phyloP scores from a whole-genome alignment of 2,888 invertebrate species.

The Clanis bilineata region DNA sequence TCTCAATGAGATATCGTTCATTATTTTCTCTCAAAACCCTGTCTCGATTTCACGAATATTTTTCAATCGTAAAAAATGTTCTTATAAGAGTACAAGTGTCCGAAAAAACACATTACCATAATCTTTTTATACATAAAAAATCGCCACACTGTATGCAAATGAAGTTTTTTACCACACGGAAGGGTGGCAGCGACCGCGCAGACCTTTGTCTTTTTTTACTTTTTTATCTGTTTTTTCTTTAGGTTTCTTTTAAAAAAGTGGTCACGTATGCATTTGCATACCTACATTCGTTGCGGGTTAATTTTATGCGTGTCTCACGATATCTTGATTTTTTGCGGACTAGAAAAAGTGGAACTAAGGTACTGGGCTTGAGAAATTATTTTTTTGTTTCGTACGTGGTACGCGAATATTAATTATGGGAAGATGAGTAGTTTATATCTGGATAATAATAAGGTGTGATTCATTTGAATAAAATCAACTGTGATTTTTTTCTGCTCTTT shows the following conservation, averaged over 20 bases:
- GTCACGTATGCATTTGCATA: slow-evolving; percentile 69
- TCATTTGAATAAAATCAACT: not conserved
- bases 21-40: slow-evolving; percentile 31
- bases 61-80: slow-evolving; percentile 47
- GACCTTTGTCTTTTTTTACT: slow-evolving; percentile 45
- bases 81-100: slow-evolving; percentile 46
- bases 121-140: slow-evolving; percentile 64
- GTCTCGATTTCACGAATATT: slow-evolving; percentile 35
- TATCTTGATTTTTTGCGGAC: slow-evolving; percentile 49
- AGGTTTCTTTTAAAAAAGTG: slow-evolving; percentile 56
- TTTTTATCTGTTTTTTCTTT: slow-evolving; percentile 44
- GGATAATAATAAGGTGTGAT: not conserved
- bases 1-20: slow-evolving; percentile 37
- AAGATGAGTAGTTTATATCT: not conserved
- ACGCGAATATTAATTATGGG: slow-evolving; percentile 9
- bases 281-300: slow-evolving; percentile 50
- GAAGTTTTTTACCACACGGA: slow-evolving; percentile 44
- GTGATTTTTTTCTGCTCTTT: not conserved
- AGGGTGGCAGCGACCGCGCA: slow-evolving; percentile 57
- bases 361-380: slow-evolving; percentile 1
- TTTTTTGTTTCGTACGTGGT: slow-evolving; percentile 16
- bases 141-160: slow-evolving; percentile 77
- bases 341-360: slow-evolving; percentile 32
- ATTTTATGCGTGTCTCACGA: slow-evolving; percentile 73
- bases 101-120: slow-evolving; percentile 76